Conservation (phyloP, 2,888 invertebrate species). For the Lasioglossum pauxillum region DNA sequence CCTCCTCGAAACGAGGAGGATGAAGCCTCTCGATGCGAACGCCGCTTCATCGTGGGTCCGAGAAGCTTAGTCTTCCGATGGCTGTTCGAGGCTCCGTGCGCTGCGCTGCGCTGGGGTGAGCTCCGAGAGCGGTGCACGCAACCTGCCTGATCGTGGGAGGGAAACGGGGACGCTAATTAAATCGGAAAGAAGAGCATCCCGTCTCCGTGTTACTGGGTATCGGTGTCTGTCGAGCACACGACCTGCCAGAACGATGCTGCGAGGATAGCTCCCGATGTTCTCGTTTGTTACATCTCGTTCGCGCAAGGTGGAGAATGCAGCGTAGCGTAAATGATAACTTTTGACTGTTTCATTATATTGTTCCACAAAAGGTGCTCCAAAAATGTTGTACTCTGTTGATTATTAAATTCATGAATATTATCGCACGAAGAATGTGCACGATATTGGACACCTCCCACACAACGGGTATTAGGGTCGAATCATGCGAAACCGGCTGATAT, state of each 20-base stretch:
- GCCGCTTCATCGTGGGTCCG: neutral
- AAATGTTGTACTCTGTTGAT: neutral
- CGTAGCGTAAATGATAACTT: neutral
- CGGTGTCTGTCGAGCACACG: neutral
- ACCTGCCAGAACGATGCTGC: neutral
- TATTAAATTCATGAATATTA: neutral
- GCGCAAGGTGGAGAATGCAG: too few species aligned
- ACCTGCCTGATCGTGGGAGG: neutral
- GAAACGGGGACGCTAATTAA: neutral
- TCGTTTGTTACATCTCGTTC: neutral
- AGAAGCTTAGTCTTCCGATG: neutral
- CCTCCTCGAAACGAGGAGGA: conserved; percentile 12
- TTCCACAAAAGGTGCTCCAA: too few species aligned
- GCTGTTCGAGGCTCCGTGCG: neutral
- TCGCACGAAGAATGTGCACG: neutral
- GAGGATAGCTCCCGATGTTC: neutral
- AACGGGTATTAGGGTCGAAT: neutral
- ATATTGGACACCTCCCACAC: neutral
- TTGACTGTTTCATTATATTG: too few species aligned
- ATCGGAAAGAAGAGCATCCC: neutral
- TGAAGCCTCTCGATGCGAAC: conserved; percentile 24
- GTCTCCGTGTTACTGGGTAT: conserved; percentile 15
- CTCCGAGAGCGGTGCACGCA: neutral
- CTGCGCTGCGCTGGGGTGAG: neutral
- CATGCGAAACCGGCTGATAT: neutral